Evolutionary conservation across 2,888 invertebrate genomes (phyloP).

Genomic region (Melanotus villosus): DNA sequence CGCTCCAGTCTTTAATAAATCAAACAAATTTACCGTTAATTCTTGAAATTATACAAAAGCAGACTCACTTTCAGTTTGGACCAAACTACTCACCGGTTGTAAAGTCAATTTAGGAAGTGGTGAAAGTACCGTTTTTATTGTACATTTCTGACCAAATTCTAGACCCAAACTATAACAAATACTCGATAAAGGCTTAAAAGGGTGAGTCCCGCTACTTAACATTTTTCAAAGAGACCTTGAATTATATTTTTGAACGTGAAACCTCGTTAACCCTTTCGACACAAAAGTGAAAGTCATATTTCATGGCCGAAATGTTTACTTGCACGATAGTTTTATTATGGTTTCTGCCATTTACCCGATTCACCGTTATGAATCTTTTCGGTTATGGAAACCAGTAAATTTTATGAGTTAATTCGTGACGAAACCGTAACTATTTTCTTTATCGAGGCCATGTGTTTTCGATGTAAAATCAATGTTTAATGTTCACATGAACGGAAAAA

Average conservation of each 20-base stretch:
- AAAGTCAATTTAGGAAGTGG: background rate
- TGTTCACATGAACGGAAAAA: too few species aligned
- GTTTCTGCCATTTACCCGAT: conserved; percentile 28
- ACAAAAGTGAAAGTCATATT: conserved; percentile 42
- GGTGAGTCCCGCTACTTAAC: too few species aligned
- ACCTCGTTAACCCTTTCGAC: conserved; percentile 28
- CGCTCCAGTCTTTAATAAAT: too few species aligned
- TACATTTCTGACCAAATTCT: conserved; percentile 1
- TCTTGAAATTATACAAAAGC: background rate
- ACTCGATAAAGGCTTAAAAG: too few species aligned
- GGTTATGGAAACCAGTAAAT: background rate
- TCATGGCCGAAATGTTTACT: background rate
- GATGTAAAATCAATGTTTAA: too few species aligned
- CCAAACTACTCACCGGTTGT: background rate
- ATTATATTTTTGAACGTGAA: too few species aligned
- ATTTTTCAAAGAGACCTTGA: too few species aligned
- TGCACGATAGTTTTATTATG: conserved; percentile 13
- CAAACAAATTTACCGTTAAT: conserved; percentile 7
- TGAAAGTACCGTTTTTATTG: conserved; percentile 26
- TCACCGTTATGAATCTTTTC: conserved; percentile 21
- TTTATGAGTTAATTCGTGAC: background rate
- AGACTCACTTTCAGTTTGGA: conserved; percentile 13
- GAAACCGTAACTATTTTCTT: too few species aligned
- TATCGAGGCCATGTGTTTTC: too few species aligned
- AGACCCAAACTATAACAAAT: background rate